Conservation (phyloP, 2,888 invertebrate species). For the Elmis aenea region DNA sequence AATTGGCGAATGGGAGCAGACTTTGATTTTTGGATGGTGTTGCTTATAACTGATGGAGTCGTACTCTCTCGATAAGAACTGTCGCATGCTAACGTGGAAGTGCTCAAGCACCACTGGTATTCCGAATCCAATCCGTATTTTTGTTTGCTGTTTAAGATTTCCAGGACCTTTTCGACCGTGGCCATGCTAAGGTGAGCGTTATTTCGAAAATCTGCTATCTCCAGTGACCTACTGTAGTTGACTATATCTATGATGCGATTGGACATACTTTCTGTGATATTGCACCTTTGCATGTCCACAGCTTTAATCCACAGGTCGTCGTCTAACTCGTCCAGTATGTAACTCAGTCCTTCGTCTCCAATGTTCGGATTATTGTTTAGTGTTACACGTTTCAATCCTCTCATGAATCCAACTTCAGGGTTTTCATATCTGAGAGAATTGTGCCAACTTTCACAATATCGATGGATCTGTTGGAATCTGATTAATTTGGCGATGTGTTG, state of each 20-base stretch:
- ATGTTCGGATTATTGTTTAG: slow-evolving; percentile 66
- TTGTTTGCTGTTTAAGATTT: slow-evolving; percentile 37
- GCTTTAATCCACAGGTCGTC: slow-evolving; percentile 81
- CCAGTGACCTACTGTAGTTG: slow-evolving; percentile 60
- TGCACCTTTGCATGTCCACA: slow-evolving; percentile 71
- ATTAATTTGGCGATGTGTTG: slow-evolving; percentile 61
- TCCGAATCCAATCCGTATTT: slow-evolving; percentile 32
- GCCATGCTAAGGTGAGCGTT: slow-evolving; percentile 46
- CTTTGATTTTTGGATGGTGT: slow-evolving; percentile 31
- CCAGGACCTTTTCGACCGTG: slow-evolving; percentile 37
- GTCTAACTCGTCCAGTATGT: slow-evolving; percentile 62
- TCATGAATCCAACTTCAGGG: slow-evolving; percentile 67
- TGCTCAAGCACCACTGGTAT: slow-evolving; percentile 40
- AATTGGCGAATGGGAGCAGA: slow-evolving; percentile 30
- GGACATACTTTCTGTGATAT: slow-evolving; percentile 60
- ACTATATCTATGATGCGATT: slow-evolving; percentile 56
- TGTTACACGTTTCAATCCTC: slow-evolving; percentile 65
- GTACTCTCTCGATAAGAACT: slow-evolving; percentile 14
- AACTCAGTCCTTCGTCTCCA: slow-evolving; percentile 58
- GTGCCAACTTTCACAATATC: slow-evolving; percentile 78
- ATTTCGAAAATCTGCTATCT: slow-evolving; percentile 62
- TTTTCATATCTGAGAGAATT: slow-evolving; percentile 72
- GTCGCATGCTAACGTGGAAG: slow-evolving; percentile 18
- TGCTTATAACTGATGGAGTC: slow-evolving; percentile 8
- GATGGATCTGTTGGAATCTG: slow-evolving; percentile 51